A percentile compares a stretch with the other conserved stretches of the same genome.
Conservation (phyloP, 2,888 invertebrate genomes). For the Thumatha senex region DNA sequence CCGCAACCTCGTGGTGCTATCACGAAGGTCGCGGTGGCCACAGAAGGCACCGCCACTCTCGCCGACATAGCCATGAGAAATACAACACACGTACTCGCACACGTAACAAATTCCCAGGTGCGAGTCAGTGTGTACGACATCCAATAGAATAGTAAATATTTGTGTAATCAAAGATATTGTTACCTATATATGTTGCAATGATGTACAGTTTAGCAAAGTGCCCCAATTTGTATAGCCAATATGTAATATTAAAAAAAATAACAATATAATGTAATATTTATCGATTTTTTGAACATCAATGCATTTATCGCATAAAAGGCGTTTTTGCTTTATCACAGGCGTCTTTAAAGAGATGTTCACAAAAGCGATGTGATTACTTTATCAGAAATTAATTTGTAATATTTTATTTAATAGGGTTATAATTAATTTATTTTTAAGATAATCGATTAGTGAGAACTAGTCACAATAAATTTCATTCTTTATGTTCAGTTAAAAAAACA, state of each 20-base stretch:
- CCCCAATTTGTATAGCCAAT: slow-evolving; percentile 3
- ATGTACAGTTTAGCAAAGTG: slow-evolving; percentile 28
- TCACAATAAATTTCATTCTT: slow-evolving; percentile 37
- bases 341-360: background rate
- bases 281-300: background rate
- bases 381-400: no score
- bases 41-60: slow-evolving; percentile 40
- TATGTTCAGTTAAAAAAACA: slow-evolving; percentile 3
- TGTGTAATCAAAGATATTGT: slow-evolving; percentile 21
- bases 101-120: slow-evolving; percentile 26
- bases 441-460: slow-evolving; percentile 52
- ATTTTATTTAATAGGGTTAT: background rate
- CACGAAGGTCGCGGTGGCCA: slow-evolving; percentile 43
- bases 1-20: slow-evolving; percentile 55
- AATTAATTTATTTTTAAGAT: no score
- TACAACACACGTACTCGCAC: slow-evolving; percentile 27
- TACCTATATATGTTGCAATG: slow-evolving; percentile 29
- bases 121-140: slow-evolving; percentile 27
- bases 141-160: slow-evolving; percentile 29
- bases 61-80: slow-evolving; percentile 31
- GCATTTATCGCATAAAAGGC: background rate
- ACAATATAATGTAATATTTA: background rate
- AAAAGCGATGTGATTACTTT: background rate
- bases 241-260: slow-evolving; percentile 1
- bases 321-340: background rate